These are phyloP conservation scores for Chironomus riparius DNA, from an alignment of 2,888 invertebrate genomes.

Conservation along the genomic window DNA sequence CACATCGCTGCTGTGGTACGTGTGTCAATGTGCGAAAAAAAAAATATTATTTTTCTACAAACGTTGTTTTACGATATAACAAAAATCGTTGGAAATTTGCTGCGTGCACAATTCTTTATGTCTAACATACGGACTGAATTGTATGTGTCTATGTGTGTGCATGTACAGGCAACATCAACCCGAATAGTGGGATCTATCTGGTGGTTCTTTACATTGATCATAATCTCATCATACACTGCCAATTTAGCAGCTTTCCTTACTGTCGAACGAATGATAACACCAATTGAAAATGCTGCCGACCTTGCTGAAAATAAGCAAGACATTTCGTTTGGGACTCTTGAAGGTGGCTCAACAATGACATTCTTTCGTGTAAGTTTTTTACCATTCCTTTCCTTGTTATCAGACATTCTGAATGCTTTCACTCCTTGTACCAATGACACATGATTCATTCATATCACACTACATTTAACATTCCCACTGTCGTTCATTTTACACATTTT, in stretches of 20 bases:
- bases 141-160: not conserved
- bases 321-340: constrained; percentile 88
- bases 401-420: not conserved
- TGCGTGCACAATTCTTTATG: not conserved
- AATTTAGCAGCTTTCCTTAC: constrained; percentile 97
- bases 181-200: constrained; percentile 93
- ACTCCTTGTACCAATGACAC: not conserved
- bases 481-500: not conserved
- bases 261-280: constrained; percentile 90
- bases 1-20: not conserved
- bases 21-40: not conserved
- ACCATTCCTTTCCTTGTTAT: not conserved
- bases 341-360: constrained; percentile 92
- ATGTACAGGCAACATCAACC: constrained; percentile 72
- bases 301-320: constrained; percentile 79
- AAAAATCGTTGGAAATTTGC: not conserved
- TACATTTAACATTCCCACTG: not conserved
- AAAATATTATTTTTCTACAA: not conserved
- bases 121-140: not conserved
- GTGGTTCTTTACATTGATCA: constrained; percentile 99
- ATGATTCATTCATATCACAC: not conserved
- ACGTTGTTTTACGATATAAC: not conserved
- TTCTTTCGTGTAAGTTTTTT: constrained; percentile 74
- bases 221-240: constrained; percentile 89
- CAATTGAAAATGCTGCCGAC: constrained; percentile 93